Evolutionary conservation across 2,888 invertebrate genomes (phyloP), one percentile per base, ranked within the genome.

Genomic region (Sesia bembeciformis): DNA sequence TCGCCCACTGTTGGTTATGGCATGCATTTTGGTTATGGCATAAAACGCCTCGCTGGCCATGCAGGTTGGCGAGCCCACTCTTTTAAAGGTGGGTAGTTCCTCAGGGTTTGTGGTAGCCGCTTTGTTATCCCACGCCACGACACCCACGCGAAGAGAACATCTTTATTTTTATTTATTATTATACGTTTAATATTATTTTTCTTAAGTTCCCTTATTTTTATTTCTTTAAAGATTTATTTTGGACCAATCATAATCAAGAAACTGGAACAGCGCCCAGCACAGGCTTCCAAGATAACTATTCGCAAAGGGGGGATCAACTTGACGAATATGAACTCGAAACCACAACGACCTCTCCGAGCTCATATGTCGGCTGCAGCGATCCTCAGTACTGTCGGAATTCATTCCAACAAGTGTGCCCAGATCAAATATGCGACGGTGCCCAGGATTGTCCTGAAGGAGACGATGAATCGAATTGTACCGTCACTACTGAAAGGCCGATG

Each of bases 361-460:
- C 8, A 46, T 46, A 46, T 46, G 4, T 5, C 46, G 23, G 23
- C 23, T 46, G 46, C 5, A 46, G 46, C 23, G 46, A 46, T 4
- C 46, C 46, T n/a, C 46, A 46, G n/a, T 23, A n/a, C n/a, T 46
- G 46, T 46, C 4, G 5, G 23, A 8, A 8, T 38, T 50, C 50
- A 7, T 39, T 50, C 7, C 4, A 5, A 5, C 39, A 50, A 50
- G 62, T 66, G 38, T 74, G 74, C 54, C 58, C 57, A 0, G 55
- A 59, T 3, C 62, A 68, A 41, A 52, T 43, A 7, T 76, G 76
- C 49, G 60, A 76, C 40, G 63, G 66, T 3, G 3, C 5, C 0
- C 1, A 0, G 0, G 66, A 73, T 49, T 76, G 74, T 53, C 70
- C 72, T 0, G 57, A 59, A 0, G 67, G 67, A 3, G 68, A 69